phyloP scores from a whole-genome alignment of 2,113 vertebrate species.

The Callospermophilus lateralis region DNA sequence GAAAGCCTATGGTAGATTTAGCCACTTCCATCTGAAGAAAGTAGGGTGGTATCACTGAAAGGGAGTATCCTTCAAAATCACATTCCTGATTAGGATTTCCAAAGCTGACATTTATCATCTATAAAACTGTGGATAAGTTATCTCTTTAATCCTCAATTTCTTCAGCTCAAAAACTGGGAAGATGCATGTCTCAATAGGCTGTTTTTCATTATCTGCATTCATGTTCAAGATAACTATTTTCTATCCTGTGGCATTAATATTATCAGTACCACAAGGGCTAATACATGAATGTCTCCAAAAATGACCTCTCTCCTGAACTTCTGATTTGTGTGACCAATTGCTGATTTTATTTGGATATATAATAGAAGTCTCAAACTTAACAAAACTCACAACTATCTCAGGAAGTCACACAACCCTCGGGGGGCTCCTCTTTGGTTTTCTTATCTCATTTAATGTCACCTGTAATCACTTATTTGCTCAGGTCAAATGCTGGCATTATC shows the following conservation, averaged over 20 bases:
- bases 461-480: neutral
- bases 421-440: neutral
- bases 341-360: neutral
- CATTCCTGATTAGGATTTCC: neutral
- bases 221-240: neutral
- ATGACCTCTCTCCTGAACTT: neutral
- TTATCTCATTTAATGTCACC: neutral
- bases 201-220: neutral
- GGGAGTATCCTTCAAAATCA: constrained; percentile 6
- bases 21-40: constrained; percentile 20
- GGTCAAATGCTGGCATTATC: neutral
- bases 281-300: neutral
- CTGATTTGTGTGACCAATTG: neutral
- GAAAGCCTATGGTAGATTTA: neutral
- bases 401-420: accelerated
- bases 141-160: neutral
- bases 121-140: neutral
- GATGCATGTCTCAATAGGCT: neutral
- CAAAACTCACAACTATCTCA: neutral
- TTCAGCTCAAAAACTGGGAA: neutral
- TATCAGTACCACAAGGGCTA: neutral
- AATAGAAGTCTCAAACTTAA: neutral
- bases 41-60: neutral
- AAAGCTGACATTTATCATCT: neutral
- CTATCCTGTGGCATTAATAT: neutral